A percentile compares a stretch with the other conserved stretches of the same genome.
Evolutionary conservation across 2,888 invertebrate genomes (phyloP).

Genomic region (Tenodera sinensis): DNA sequence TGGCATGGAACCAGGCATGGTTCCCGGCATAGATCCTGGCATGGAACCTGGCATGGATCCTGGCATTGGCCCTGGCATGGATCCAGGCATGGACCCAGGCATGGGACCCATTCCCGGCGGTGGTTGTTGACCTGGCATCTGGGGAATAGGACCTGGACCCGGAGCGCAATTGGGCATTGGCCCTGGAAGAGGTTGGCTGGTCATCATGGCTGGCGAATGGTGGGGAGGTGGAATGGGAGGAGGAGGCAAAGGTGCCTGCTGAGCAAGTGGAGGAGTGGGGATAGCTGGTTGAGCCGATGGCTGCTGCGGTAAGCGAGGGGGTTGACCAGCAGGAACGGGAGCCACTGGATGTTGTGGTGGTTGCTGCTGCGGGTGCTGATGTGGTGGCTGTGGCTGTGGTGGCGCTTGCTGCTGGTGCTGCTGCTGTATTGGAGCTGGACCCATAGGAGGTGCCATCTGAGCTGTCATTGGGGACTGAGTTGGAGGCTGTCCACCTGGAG

Average conservation of each 20-base stretch:
- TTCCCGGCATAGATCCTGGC: not conserved
- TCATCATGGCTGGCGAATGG: slow-evolving; percentile 4
- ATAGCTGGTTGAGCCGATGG: slow-evolving; percentile 11
- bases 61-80: slow-evolving; percentile 22
- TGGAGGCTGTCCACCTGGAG: slow-evolving; percentile 50
- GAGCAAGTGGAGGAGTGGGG: slow-evolving; percentile 27
- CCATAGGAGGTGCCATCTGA: slow-evolving; percentile 57
- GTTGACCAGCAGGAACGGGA: slow-evolving; percentile 30
- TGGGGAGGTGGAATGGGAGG: slow-evolving; percentile 32
- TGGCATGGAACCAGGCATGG: not conserved
- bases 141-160: not conserved
- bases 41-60: not conserved
- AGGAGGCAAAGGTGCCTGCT: slow-evolving; percentile 16
- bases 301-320: slow-evolving; percentile 28
- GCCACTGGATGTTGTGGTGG: slow-evolving; percentile 41
- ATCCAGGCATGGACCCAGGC: not conserved
- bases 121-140: slow-evolving; percentile 25
- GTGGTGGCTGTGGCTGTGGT: slow-evolving; percentile 22
- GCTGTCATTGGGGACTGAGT: slow-evolving; percentile 56
- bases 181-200: slow-evolving; percentile 28
- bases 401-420: slow-evolving; percentile 28
- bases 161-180: slow-evolving; percentile 30
- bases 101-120: slow-evolving; percentile 19
- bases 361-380: slow-evolving; percentile 20
- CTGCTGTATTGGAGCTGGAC: slow-evolving; percentile 46